phyloP scores from a whole-genome alignment of 2,797 vertebrate genomes.

The Gila robusta region DNA sequence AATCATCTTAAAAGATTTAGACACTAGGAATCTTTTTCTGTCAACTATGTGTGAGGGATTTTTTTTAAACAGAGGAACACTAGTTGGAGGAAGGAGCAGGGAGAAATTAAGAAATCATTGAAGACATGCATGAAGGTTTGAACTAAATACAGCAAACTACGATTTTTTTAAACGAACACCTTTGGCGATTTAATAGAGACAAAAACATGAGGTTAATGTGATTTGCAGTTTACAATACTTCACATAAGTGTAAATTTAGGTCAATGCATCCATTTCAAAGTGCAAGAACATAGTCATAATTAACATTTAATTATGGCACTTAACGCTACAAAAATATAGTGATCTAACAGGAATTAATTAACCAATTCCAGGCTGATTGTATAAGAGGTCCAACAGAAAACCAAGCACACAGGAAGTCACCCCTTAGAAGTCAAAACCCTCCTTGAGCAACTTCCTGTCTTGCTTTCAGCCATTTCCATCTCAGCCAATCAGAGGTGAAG shows the following conservation, averaged over 20 bases:
- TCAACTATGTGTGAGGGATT: background rate
- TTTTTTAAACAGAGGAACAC: background rate
- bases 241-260: background rate
- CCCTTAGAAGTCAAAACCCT: conserved; percentile 43
- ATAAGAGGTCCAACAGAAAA: conserved; percentile 60
- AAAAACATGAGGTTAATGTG: background rate
- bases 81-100: background rate
- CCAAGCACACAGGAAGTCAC: conserved; percentile 57
- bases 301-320: background rate
- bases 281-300: background rate
- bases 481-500: conserved; percentile 55
- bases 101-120: background rate
- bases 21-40: background rate
- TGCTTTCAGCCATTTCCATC: conserved; percentile 39
- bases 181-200: background rate
- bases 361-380: conserved; percentile 29
- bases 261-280: background rate
- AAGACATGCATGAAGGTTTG: background rate
- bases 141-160: background rate
- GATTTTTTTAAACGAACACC: background rate
- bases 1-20: conserved; percentile 14
- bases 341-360: conserved; percentile 42
- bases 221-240: background rate
- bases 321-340: background rate
- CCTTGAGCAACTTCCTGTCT: conserved; percentile 64